phyloP scores from a whole-genome alignment of 1,140 invertebrate genomes.

The Diachasmimorpha longicaudata region DNA sequence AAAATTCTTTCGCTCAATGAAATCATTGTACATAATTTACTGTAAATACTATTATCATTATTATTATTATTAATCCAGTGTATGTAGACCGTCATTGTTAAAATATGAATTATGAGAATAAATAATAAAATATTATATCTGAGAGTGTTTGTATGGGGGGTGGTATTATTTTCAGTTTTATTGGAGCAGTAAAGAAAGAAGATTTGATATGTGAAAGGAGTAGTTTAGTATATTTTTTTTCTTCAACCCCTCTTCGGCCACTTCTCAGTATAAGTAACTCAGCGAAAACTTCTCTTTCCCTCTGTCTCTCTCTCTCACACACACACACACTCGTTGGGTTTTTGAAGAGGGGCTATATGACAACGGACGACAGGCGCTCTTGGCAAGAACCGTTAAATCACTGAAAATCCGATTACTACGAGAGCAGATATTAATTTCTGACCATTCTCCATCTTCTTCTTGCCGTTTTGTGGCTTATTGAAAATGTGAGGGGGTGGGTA shows the following conservation, averaged over 20 bases:
- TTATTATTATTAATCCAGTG: background rate
- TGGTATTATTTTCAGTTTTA: background rate
- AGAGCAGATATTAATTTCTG: constrained; percentile 31
- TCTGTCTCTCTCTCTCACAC: background rate
- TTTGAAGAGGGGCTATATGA: constrained; percentile 42
- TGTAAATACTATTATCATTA: background rate
- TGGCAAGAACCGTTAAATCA: constrained; percentile 27
- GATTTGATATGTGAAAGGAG: background rate
- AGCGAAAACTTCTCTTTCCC: background rate
- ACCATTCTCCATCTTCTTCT: constrained; percentile 30
- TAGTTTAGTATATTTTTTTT: background rate
- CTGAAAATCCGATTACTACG: constrained; percentile 22
- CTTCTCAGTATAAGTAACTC: background rate
- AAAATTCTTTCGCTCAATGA: background rate
- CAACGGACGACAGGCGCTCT: constrained; percentile 38
- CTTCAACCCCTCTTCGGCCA: background rate
- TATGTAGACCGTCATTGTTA: background rate
- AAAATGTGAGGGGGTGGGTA: background rate
- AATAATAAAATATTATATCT: background rate
- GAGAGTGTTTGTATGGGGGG: background rate
- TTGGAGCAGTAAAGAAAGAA: background rate
- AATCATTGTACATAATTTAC: background rate
- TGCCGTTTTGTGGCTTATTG: constrained; percentile 23
- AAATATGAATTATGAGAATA: background rate
- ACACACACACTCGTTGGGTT: no score